Base-by-base conservation (phyloP, 23 tunicate species). In the Phallusia fumigata region DNA sequence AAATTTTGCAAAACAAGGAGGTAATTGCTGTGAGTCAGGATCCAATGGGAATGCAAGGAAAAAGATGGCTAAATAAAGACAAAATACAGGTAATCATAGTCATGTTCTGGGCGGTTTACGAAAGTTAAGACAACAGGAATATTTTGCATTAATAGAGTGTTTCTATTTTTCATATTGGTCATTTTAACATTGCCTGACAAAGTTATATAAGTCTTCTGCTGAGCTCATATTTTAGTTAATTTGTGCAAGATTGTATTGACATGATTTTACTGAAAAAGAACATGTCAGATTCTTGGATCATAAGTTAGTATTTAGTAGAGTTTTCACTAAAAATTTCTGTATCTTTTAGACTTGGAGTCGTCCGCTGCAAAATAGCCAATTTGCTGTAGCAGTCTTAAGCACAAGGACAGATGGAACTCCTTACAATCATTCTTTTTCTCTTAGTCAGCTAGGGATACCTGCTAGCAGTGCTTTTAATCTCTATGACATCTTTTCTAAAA, bases 391-490 rank as follows among this genome's bases (percentile, higher is more conserved):
- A 30, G 84, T 86, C 0, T 81, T 97, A 24, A 81, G 88, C 80
- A 89, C 93, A 8, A 83, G 97, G 31, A 86, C 91, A 16, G 95
- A 92, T 65, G 99, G 95, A 11, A 78, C 81, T 16, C 99, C 97
- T 19, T 52, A 80, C 73, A 22, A 44, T 22, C 52, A 65, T 77
- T 19, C 65, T 1, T 94, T 94, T 36, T 53, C 88, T 26, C 77
- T 94, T 18, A 28, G 6, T 31, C 77, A 89, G 30, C 79, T 94
- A 0, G 53, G 74, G 18, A 83, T 94, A 19, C 22, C 86, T 21
- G 35, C 78, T 33, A 87, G 86, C 3, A 49, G 79, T 53, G 33
- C 83, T 3, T 91, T 86, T 74, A 0, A 76, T 18, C 53, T 92
- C 64, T 31, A 36, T 30, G 97, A 92, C 76, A 40, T 92, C 35